phyloP scores from a whole-genome alignment of 92 coral and sea anemone species.

The Epizoanthus scotinus region DNA sequence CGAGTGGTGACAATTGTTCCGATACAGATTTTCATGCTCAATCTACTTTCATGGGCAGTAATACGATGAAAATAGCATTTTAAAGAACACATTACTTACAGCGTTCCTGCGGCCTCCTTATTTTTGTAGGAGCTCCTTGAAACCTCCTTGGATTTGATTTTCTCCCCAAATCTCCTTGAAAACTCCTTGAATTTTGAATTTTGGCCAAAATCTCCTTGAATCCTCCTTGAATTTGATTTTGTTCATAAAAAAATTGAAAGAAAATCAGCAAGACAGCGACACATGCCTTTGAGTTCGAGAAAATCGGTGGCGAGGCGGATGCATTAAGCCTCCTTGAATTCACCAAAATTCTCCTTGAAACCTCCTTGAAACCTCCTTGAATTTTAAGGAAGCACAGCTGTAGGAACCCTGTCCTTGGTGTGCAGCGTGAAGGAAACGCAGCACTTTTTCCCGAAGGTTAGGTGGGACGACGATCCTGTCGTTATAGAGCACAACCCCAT shows the following conservation, averaged over 20 bases:
- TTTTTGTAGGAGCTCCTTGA: constrained; percentile 16
- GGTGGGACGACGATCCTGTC: constrained; percentile 9
- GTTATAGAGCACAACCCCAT: constrained; percentile 4
- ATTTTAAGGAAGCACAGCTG: constrained; percentile 19
- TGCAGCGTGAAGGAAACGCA: constrained; percentile 6
- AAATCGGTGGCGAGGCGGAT: constrained; percentile 8
- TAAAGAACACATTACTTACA: too few relatives aligned
- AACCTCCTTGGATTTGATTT: constrained; percentile 21
- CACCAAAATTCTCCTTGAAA: constrained; percentile 14
- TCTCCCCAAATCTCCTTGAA: constrained; percentile 20
- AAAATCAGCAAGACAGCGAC: constrained; percentile 6
- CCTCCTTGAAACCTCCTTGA: background rate
- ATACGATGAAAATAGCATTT: too few relatives aligned
- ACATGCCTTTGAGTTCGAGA: constrained; percentile 4
- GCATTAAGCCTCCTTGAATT: constrained; percentile 14
- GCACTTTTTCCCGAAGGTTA: constrained; percentile 11
- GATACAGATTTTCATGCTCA: too few relatives aligned
- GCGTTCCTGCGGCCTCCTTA: constrained; percentile 20
- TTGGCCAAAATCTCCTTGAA: too few relatives aligned
- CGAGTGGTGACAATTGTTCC: too few relatives aligned
- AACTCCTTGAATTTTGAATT: too few relatives aligned
- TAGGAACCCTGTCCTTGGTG: background rate
- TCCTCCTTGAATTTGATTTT: too few relatives aligned
- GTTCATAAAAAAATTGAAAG: constrained; percentile 1
- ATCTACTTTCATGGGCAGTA: too few relatives aligned